A percentile compares a stretch with the other conserved stretches of the same genome.
Conservation (phyloP, 2,888 invertebrate species). For the Phasia obesa region DNA sequence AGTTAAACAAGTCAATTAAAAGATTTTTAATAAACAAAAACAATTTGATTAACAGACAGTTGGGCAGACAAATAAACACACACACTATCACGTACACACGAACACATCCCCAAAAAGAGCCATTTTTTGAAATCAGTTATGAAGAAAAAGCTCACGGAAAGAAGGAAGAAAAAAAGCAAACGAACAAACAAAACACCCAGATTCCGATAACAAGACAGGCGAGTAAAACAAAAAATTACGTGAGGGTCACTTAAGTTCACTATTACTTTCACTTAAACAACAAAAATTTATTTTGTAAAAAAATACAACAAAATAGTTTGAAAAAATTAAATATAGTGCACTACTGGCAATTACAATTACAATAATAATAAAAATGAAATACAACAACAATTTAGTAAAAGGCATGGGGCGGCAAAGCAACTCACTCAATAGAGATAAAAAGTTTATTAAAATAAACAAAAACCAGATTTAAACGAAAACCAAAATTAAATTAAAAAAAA, state of each 20-base stretch:
- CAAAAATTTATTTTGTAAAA: slow-evolving; percentile 35
- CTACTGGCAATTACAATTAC: background rate
- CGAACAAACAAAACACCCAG: slow-evolving; percentile 41
- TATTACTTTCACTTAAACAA: slow-evolving; percentile 80
- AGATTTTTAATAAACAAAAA: slow-evolving; percentile 44
- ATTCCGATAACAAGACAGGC: slow-evolving; percentile 45
- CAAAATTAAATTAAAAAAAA: slow-evolving; percentile 4
- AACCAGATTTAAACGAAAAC: slow-evolving; percentile 35
- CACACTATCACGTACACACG: slow-evolving; percentile 4
- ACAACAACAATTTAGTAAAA: slow-evolving; percentile 4
- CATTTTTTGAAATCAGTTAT: slow-evolving; percentile 20
- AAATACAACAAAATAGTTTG: slow-evolving; percentile 34
- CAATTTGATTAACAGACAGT: slow-evolving; percentile 54
- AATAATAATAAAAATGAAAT: slow-evolving; percentile 2
- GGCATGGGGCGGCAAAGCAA: slow-evolving; percentile 34
- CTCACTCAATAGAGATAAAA: slow-evolving; percentile 32
- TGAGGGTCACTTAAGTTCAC: slow-evolving; percentile 80
- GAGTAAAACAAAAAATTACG: slow-evolving; percentile 60
- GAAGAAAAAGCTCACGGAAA: slow-evolving; percentile 20
- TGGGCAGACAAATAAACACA: slow-evolving; percentile 45
- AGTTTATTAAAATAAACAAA: slow-evolving; percentile 13
- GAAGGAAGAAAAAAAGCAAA: slow-evolving; percentile 33
- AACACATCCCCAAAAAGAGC: slow-evolving; percentile 8
- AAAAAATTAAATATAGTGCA: slow-evolving; percentile 55
- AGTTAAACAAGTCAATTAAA: slow-evolving; percentile 60